A percentile compares a stretch with the other conserved stretches of the same genome.
These are phyloP conservation scores for Zeus faber DNA, from an alignment of 2,113 vertebrate genomes.

Conservation along the genomic window DNA sequence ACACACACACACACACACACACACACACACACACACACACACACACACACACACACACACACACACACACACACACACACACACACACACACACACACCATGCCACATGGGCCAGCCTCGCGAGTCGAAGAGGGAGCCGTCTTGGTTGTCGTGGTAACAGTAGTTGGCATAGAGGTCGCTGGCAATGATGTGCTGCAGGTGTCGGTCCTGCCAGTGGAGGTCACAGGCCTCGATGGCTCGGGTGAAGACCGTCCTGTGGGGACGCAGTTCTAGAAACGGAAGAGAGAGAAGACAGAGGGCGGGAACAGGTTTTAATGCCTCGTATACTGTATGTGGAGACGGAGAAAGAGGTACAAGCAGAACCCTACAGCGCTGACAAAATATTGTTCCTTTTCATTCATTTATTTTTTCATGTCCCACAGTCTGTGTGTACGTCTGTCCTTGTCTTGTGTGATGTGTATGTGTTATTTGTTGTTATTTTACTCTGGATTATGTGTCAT, in stretches of 20 bases:
- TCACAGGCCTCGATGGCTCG: constrained; percentile 97
- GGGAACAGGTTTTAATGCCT: background rate
- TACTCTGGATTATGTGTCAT: no score
- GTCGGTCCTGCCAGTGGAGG: constrained; percentile 98
- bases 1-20: background rate
- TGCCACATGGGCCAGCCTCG: constrained; percentile 97
- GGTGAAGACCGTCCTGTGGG: constrained; percentile 97
- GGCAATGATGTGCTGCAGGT: constrained; percentile 98
- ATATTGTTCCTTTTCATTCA: no score
- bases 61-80: background rate
- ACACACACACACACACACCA: constrained; percentile 72
- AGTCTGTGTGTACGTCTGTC: no score
- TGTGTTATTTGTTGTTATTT: no score
- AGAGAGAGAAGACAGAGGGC: background rate
- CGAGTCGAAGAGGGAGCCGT: constrained; percentile 94
- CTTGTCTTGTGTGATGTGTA: no score
- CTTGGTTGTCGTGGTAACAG: constrained; percentile 97
- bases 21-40: no score
- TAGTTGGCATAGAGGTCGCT: constrained; percentile 98
- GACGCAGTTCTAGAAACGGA: constrained; percentile 69
- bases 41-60: constrained; percentile 1
- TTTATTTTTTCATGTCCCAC: no score
- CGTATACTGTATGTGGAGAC: no score
- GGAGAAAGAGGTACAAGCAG: no score
- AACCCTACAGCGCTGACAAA: no score